Evolutionary conservation across 2,888 invertebrate genomes (phyloP).

Genomic region (Coelopa pilipes): DNA sequence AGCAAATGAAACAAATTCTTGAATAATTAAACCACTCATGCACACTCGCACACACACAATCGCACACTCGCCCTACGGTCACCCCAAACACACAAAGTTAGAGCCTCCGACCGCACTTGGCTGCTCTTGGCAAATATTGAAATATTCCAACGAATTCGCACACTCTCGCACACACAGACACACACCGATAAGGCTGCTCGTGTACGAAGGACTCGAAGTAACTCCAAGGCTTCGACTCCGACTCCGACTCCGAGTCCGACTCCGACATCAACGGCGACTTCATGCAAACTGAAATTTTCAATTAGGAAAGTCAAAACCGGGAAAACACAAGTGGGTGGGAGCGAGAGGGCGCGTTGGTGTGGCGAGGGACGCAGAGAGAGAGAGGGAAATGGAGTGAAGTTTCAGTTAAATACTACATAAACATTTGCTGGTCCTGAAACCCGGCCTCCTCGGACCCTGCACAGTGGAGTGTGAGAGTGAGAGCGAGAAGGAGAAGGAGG

Average conservation of each 20-base stretch:
- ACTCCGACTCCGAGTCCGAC: no score
- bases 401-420: conserved; percentile 10
- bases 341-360: background rate
- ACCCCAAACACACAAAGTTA: background rate
- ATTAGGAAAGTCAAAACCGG: conserved; percentile 4
- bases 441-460: no score
- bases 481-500: no score
- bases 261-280: no score
- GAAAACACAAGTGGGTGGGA: background rate
- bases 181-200: background rate
- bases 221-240: no score
- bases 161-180: background rate
- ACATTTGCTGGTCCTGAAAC: background rate
- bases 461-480: no score
- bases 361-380: background rate
- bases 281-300: background rate
- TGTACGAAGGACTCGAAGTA: no score
- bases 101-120: background rate
- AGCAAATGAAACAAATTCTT: conserved; percentile 9
- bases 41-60: background rate
- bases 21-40: conserved; percentile 17
- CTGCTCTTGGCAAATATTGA: conserved; percentile 15
- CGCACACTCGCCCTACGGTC: background rate
- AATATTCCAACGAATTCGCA: background rate
- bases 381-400: no score